Percentiles rank a stretch among this genome's conserved stretches.
Conservation (phyloP, 2,888 invertebrate species). For the Dexiosoma caninum region DNA sequence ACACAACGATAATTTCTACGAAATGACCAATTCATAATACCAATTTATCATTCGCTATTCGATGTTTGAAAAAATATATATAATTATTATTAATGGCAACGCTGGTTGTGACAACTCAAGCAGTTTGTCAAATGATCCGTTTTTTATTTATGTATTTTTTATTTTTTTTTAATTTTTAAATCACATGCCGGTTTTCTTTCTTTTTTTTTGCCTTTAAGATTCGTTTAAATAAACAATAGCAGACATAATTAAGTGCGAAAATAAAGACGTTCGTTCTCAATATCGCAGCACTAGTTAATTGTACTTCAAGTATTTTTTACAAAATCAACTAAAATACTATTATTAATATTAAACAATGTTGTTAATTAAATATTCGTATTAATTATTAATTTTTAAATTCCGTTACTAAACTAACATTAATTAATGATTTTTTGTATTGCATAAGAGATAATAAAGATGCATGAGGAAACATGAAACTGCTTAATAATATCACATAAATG, state of each 20-base stretch:
- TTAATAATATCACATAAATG: no score
- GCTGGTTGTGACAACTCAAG: no score
- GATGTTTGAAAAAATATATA: no score
- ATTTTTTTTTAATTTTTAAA: no score
- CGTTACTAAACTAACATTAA: slow-evolving; percentile 8
- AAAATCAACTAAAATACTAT: slow-evolving; percentile 10
- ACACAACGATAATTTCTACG: no score
- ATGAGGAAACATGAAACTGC: no score
- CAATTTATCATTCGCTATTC: no score
- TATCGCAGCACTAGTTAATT: slow-evolving; percentile 22
- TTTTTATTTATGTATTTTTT: neutral
- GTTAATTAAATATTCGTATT: slow-evolving; percentile 17
- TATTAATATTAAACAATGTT: slow-evolving; percentile 18
- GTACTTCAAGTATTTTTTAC: neutral
- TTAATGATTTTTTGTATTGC: slow-evolving; percentile 17
- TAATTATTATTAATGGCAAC: no score
- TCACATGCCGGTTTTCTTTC: neutral
- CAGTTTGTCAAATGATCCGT: neutral
- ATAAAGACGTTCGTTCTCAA: neutral
- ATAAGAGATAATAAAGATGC: neutral
- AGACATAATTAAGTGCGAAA: slow-evolving; percentile 21
- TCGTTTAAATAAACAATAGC: neutral
- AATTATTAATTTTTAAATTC: neutral
- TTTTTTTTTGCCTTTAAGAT: no score
- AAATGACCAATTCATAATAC: no score